These are phyloP conservation scores for Nanorana parkeri DNA, from an alignment of 2,113 vertebrate species.

Conservation along the genomic window DNA sequence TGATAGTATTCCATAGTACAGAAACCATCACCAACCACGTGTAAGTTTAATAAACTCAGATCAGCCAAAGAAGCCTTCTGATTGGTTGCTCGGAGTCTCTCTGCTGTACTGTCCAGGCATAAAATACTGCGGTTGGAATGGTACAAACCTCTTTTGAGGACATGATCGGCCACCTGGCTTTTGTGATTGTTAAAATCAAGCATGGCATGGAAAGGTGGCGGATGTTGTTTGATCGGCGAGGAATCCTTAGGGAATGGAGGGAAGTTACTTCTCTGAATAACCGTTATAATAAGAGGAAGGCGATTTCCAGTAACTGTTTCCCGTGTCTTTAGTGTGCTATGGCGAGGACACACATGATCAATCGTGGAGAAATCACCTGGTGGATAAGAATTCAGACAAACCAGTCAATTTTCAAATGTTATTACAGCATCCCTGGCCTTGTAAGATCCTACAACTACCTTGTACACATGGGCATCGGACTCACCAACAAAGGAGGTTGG, in stretches of 20 bases:
- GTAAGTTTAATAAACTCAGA: too few species aligned
- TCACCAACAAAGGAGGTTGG: slow-evolving; percentile 40
- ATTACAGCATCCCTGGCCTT: neutral
- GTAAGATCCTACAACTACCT: neutral
- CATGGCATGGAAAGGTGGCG: slow-evolving; percentile 57
- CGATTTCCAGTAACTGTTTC: slow-evolving; percentile 31
- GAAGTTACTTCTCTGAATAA: slow-evolving; percentile 10
- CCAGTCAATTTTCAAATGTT: neutral
- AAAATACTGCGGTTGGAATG: neutral
- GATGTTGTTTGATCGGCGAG: slow-evolving; percentile 57
- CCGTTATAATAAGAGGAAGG: slow-evolving; percentile 47
- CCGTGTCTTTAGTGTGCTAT: slow-evolving; percentile 19
- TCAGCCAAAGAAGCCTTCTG: too few species aligned
- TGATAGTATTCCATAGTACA: too few species aligned
- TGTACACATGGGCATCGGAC: slow-evolving; percentile 20
- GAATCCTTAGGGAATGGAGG: neutral
- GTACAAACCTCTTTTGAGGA: slow-evolving; percentile 39
- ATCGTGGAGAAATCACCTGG: slow-evolving; percentile 30
- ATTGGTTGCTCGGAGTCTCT: too few species aligned
- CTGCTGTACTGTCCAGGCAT: too few species aligned
- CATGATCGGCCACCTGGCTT: slow-evolving; percentile 30
- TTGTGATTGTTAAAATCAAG: slow-evolving; percentile 22
- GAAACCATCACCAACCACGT: too few species aligned
- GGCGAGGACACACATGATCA: slow-evolving; percentile 35
- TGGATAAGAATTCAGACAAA: neutral